These are phyloP conservation scores for Agonum fuliginosum DNA, from an alignment of 2,888 invertebrate genomes.

Conservation along the genomic window DNA sequence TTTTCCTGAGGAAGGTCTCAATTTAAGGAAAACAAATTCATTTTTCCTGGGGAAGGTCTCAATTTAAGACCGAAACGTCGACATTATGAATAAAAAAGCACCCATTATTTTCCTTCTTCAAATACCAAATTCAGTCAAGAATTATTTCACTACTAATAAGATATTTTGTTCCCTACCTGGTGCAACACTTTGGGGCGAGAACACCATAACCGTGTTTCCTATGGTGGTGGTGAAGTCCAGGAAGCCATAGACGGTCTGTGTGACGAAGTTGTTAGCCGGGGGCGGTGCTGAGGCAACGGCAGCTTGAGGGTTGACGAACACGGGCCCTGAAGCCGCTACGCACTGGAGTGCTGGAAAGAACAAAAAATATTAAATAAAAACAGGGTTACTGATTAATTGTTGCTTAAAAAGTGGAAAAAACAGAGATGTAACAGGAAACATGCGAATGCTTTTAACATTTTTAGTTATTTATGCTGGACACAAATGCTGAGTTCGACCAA, in stretches of 20 bases:
- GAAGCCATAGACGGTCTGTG: slow-evolving; percentile 95
- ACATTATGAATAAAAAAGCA: background rate
- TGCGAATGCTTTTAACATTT: background rate
- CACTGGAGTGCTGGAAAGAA: slow-evolving; percentile 64
- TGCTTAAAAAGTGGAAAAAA: too few species aligned
- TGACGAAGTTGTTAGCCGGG: slow-evolving; percentile 75
- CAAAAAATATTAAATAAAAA: slow-evolving; percentile 4
- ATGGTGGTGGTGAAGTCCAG: slow-evolving; percentile 95
- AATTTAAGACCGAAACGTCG: too few species aligned
- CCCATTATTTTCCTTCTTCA: background rate
- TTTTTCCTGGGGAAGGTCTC: too few species aligned
- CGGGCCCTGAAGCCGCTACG: slow-evolving; percentile 66
- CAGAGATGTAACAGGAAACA: background rate
- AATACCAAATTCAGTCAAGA: background rate
- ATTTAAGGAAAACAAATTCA: too few species aligned
- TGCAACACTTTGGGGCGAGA: slow-evolving; percentile 90
- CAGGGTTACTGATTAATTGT: slow-evolving; percentile 5
- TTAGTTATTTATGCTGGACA: background rate
- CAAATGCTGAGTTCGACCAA: background rate
- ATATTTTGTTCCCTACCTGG: slow-evolving; percentile 80
- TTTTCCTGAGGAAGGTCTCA: too few species aligned
- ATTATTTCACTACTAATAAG: background rate
- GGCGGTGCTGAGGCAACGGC: slow-evolving; percentile 60
- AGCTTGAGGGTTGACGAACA: slow-evolving; percentile 68
- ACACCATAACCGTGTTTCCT: slow-evolving; percentile 95